Percentiles rank a stretch among this genome's conserved stretches.
Evolutionary conservation across 2,113 vertebrate genomes (phyloP).

Genomic region (Pipa parva): DNA sequence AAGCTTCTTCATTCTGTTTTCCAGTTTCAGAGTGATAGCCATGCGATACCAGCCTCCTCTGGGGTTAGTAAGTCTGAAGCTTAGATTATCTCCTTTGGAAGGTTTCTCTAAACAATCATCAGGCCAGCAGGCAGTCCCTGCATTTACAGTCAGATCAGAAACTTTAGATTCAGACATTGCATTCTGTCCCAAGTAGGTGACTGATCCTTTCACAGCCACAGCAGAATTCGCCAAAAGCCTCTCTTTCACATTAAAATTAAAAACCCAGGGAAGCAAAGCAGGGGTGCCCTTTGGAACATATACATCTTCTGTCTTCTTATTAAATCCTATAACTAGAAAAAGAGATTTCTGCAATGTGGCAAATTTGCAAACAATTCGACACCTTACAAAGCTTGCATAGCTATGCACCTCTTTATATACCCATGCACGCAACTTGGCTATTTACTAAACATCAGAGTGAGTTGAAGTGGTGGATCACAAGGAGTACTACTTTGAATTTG

Average conservation of each 20-base stretch:
- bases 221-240: neutral
- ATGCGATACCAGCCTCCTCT: neutral
- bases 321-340: neutral
- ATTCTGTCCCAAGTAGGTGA: neutral
- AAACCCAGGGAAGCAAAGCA: neutral
- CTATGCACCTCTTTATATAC: no score
- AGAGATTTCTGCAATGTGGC: no score
- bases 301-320: neutral
- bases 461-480: no score
- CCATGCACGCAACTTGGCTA: no score
- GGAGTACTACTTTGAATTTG: no score
- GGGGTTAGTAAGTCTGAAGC: neutral
- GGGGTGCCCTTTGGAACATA: neutral
- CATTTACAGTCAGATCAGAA: neutral
- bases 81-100: neutral
- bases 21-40: neutral
- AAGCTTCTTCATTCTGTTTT: neutral
- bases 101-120: neutral
- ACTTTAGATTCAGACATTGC: neutral
- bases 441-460: no score
- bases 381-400: no score
- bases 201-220: neutral
- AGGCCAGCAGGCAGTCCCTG: neutral
- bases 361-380: no score
- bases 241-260: neutral